Conservation (phyloP, 2,113 vertebrate genomes). For the Plecturocebus donacophilus region DNA sequence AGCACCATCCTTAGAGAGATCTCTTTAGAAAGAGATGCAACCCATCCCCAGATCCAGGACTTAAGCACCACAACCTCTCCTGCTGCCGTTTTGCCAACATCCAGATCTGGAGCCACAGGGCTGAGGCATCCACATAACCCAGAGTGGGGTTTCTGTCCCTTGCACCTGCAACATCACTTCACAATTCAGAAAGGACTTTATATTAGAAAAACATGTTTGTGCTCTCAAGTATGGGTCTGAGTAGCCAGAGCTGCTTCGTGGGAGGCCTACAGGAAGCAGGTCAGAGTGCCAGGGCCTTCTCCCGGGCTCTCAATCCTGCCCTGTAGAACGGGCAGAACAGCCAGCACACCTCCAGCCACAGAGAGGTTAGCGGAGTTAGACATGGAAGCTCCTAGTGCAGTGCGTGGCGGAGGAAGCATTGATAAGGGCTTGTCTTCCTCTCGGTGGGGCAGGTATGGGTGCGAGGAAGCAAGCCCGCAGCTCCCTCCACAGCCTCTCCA, state of each 20-base stretch:
- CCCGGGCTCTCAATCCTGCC: background rate
- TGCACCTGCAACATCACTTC: background rate
- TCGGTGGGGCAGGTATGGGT: accelerated
- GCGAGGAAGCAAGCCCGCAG: background rate
- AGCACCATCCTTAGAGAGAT: background rate
- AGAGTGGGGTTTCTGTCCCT: background rate
- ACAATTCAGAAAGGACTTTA: background rate
- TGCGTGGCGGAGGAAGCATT: background rate
- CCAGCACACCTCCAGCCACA: background rate
- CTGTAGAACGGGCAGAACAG: background rate
- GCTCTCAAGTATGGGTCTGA: background rate
- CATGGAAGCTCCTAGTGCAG: background rate
- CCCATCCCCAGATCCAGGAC: background rate
- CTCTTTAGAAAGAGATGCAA: background rate
- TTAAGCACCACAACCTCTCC: too few relatives aligned
- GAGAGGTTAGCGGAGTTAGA: background rate
- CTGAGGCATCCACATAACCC: background rate
- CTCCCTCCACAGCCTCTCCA: background rate
- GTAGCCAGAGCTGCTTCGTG: background rate
- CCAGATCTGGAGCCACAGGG: too few relatives aligned
- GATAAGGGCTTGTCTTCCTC: accelerated
- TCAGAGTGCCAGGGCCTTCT: background rate
- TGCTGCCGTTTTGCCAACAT: background rate
- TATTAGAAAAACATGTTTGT: background rate
- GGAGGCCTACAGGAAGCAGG: background rate